phyloP scores from a whole-genome alignment of 2,888 invertebrate genomes.

The Pyrrhia umbra region DNA sequence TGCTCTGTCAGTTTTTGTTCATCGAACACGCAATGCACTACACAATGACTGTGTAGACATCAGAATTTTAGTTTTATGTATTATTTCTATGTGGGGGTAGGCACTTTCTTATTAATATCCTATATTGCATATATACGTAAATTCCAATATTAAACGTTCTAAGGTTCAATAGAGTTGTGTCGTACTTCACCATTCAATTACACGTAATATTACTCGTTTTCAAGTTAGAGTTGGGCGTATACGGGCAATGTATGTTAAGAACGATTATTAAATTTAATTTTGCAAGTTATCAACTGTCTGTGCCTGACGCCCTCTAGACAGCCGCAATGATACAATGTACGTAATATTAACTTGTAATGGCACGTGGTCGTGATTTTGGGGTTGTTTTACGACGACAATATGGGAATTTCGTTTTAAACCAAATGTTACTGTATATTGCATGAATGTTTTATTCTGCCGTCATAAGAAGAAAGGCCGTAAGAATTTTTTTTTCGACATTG shows the following conservation, averaged over 20 bases:
- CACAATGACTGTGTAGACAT: too few relatives aligned
- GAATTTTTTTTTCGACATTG: too few relatives aligned
- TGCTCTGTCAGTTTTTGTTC: constrained; percentile 2
- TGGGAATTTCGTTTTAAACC: background rate
- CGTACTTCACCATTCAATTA: background rate
- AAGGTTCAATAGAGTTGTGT: background rate
- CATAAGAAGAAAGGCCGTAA: too few relatives aligned
- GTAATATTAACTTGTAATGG: constrained; percentile 28
- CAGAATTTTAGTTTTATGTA: constrained; percentile 24
- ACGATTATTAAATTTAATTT: constrained; percentile 35
- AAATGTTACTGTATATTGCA: background rate
- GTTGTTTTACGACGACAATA: constrained; percentile 8
- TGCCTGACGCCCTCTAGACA: constrained; percentile 51
- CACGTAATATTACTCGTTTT: constrained; percentile 11
- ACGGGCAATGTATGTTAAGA: constrained; percentile 11
- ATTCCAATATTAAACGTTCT: background rate
- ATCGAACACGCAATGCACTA: constrained; percentile 12
- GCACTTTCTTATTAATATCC: constrained; percentile 18
- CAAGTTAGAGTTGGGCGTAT: constrained; percentile 6
- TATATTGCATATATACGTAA: constrained; percentile 4
- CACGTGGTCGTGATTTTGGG: constrained; percentile 7
- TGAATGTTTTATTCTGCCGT: too few relatives aligned
- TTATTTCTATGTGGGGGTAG: constrained; percentile 14
- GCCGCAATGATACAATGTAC: constrained; percentile 23
- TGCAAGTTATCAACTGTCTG: constrained; percentile 36